Evolutionary conservation across 2,888 invertebrate genomes (phyloP).

Genomic region (Cryptocephalus moraei): DNA sequence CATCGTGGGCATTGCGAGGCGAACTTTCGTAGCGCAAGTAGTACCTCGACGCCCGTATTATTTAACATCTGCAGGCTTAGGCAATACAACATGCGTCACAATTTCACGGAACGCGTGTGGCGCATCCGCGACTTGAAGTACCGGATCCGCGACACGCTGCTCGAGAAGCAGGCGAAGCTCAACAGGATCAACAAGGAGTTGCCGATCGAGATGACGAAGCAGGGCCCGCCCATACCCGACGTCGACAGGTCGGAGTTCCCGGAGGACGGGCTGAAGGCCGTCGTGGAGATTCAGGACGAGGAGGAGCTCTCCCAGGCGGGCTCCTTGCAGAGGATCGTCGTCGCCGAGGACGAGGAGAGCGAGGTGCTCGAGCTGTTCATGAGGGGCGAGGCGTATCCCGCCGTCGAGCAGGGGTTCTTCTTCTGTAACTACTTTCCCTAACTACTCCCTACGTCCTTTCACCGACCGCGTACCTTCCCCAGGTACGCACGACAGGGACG

Average conservation of each 20-base stretch:
- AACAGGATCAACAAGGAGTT: slow-evolving; percentile 42
- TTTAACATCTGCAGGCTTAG: slow-evolving; percentile 17
- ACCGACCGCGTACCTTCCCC: too few species aligned
- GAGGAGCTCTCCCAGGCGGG: slow-evolving; percentile 12
- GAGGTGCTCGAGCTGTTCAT: too few species aligned
- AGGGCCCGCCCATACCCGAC: slow-evolving; percentile 19
- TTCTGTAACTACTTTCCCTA: too few species aligned
- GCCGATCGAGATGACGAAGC: slow-evolving; percentile 14
- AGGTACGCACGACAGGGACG: too few species aligned
- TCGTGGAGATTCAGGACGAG: slow-evolving; percentile 14
- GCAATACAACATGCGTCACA: slow-evolving; percentile 40
- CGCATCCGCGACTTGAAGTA: slow-evolving; percentile 38
- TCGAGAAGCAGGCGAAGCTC: slow-evolving; percentile 32
- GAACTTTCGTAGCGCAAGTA: too few species aligned
- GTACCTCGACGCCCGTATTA: too few species aligned
- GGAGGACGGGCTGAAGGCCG: slow-evolving; percentile 20
- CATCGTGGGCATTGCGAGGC: too few species aligned
- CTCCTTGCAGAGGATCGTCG: background rate
- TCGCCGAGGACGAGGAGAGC: background rate
- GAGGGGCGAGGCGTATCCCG: too few species aligned
- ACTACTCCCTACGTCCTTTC: too few species aligned
- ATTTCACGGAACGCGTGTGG: slow-evolving; percentile 41
- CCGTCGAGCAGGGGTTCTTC: too few species aligned
- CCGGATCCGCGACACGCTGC: slow-evolving; percentile 33
- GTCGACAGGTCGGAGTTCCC: slow-evolving; percentile 22